phyloP scores from a whole-genome alignment of 1,140 invertebrate genomes.

The Cheumatopsyche charites region DNA sequence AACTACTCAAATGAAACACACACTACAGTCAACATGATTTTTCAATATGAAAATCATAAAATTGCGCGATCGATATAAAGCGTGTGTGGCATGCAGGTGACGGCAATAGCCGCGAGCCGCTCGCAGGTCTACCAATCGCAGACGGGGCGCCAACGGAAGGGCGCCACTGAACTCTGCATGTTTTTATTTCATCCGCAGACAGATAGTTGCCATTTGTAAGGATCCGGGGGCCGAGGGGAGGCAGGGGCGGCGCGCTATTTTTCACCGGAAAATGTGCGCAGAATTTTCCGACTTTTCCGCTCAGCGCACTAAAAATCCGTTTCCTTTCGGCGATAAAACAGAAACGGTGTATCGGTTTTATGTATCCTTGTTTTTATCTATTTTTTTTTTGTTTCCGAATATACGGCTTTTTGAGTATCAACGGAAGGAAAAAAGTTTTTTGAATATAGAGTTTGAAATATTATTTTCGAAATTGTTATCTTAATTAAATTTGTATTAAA shows the following conservation, averaged over 20 bases:
- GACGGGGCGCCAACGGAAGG: conserved; percentile 28
- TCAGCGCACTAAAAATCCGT: not conserved
- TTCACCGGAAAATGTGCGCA: not conserved
- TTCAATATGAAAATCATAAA: too few species aligned
- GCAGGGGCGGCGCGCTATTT: conserved; percentile 5
- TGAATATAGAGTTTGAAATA: too few species aligned
- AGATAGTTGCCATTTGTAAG: conserved; percentile 38
- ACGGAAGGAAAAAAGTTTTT: too few species aligned
- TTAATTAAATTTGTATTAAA: too few species aligned
- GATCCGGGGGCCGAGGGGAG: conserved; percentile 16
- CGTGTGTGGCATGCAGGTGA: conserved; percentile 2
- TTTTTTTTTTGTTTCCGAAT: too few species aligned
- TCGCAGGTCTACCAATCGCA: conserved; percentile 10
- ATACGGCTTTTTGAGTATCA: too few species aligned
- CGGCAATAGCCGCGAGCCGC: conserved; percentile 11
- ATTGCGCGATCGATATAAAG: not conserved
- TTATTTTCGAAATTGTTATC: too few species aligned
- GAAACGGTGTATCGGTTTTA: too few species aligned
- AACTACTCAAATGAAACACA: too few species aligned
- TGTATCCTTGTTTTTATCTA: too few species aligned
- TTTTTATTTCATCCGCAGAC: conserved; percentile 35
- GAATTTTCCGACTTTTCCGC: not conserved
- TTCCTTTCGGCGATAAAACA: too few species aligned
- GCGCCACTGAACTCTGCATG: conserved; percentile 33
- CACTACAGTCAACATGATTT: too few species aligned